A percentile compares a stretch with the other conserved stretches of the same genome.
Evolutionary conservation across 1,140 invertebrate genomes (phyloP).

Genomic region (Drosophila albomicans): DNA sequence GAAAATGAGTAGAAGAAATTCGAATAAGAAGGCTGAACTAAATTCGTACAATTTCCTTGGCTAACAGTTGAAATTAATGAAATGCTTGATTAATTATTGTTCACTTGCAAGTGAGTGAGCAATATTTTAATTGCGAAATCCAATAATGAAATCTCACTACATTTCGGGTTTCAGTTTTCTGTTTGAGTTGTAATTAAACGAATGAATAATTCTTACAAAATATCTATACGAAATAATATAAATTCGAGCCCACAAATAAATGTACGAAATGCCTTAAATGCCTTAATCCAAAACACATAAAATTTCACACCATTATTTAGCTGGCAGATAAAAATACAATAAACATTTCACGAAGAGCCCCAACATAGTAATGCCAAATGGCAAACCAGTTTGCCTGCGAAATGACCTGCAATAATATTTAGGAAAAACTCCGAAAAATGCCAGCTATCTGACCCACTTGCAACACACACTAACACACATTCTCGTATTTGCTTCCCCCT

Average conservation of each 20-base stretch:
- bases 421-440: constrained; percentile 16
- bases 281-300: neutral
- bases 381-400: neutral
- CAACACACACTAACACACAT: neutral
- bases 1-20: constrained; percentile 30
- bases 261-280: neutral
- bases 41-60: too few relatives aligned
- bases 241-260: neutral
- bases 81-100: constrained; percentile 58
- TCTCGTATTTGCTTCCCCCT: neutral
- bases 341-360: constrained; percentile 8
- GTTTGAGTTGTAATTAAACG: too few relatives aligned
- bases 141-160: neutral
- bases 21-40: constrained; percentile 16
- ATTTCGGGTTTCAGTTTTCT: too few relatives aligned
- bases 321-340: constrained; percentile 15
- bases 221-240: neutral
- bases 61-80: constrained; percentile 17
- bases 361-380: neutral
- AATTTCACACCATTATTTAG: neutral
- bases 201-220: neutral
- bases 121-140: constrained; percentile 59
- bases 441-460: constrained; percentile 17
- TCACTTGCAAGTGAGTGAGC: constrained; percentile 50
- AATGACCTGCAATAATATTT: constrained; percentile 26